Conservation (phyloP, 1,140 invertebrate species). For the Gryon sp. region DNA sequence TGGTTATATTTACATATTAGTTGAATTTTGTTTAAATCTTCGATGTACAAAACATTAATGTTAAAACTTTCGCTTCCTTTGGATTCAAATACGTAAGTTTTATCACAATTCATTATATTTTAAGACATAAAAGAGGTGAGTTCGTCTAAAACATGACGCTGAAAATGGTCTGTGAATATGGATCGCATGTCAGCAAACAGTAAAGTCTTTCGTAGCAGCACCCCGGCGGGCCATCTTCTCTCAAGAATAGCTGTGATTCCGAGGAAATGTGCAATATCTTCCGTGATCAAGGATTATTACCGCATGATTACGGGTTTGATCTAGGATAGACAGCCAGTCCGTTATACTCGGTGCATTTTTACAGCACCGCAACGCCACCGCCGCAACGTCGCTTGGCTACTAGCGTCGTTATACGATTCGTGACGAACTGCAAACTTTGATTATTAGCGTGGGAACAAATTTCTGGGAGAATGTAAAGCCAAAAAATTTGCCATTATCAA, state of each 20-base stretch:
- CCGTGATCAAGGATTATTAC: conserved; percentile 79
- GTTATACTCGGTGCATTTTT: conserved; percentile 62
- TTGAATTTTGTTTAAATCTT: too few species aligned
- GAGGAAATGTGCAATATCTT: conserved; percentile 78
- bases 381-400: conserved; percentile 62
- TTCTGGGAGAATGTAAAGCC: conserved; percentile 59
- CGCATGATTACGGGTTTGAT: conserved; percentile 77
- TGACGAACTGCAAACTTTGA: conserved; percentile 66
- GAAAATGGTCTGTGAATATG: conserved; percentile 63
- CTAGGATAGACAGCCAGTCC: conserved; percentile 71
- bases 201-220: conserved; percentile 71
- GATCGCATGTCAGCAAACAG: conserved; percentile 77
- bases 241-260: conserved; percentile 77
- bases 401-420: conserved; percentile 73
- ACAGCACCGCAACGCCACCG: conserved; percentile 58
- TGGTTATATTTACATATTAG: too few species aligned
- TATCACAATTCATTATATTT: conserved; percentile 2
- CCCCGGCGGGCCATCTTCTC: conserved; percentile 73
- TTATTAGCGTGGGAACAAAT: conserved; percentile 72
- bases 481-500: too few species aligned
- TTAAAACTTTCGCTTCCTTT: conserved; percentile 5
- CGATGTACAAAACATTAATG: not conserved
- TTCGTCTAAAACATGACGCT: conserved; percentile 18
- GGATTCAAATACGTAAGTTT: not conserved
- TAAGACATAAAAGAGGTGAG: conserved; percentile 40